These are phyloP conservation scores for Lepidothrix coronata DNA, from an alignment of 2,113 vertebrate species.

Conservation along the genomic window DNA sequence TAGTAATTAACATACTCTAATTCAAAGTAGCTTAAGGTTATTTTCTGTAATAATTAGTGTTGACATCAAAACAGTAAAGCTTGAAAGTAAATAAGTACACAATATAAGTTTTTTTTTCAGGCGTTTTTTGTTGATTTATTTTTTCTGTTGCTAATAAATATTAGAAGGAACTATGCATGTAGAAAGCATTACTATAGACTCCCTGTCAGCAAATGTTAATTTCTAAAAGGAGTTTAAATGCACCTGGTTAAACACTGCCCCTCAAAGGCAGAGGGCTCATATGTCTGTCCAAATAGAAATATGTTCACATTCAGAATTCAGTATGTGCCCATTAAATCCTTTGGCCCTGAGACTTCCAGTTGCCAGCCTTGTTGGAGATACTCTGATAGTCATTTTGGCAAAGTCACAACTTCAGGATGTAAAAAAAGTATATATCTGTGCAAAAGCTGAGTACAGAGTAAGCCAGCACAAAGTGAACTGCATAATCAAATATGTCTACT, in stretches of 20 bases:
- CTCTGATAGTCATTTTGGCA: not conserved
- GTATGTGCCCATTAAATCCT: not conserved
- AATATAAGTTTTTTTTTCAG: not conserved
- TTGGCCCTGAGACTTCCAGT: not conserved
- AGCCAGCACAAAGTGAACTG: not conserved
- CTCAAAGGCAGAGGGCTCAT: not conserved
- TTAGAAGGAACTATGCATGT: not conserved
- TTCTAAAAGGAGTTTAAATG: not conserved
- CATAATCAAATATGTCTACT: not conserved
- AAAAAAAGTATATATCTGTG: not conserved
- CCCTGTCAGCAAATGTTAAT: not conserved
- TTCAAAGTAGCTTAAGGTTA: not conserved
- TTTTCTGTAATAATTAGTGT: slow-evolving; percentile 24
- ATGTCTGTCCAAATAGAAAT: not conserved
- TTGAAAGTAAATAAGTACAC: not conserved
- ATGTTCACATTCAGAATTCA: not conserved
- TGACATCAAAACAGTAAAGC: not conserved
- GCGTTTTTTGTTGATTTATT: not conserved
- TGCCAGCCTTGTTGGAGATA: not conserved
- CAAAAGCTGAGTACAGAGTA: not conserved
- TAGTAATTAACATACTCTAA: slow-evolving; percentile 5
- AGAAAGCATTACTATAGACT: not conserved
- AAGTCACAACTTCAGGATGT: not conserved
- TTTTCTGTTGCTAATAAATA: not conserved
- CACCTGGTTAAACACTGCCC: not conserved